Evolutionary conservation across 2,888 invertebrate species (phyloP).

Genomic region (Peribatodes rhomboidaria): DNA sequence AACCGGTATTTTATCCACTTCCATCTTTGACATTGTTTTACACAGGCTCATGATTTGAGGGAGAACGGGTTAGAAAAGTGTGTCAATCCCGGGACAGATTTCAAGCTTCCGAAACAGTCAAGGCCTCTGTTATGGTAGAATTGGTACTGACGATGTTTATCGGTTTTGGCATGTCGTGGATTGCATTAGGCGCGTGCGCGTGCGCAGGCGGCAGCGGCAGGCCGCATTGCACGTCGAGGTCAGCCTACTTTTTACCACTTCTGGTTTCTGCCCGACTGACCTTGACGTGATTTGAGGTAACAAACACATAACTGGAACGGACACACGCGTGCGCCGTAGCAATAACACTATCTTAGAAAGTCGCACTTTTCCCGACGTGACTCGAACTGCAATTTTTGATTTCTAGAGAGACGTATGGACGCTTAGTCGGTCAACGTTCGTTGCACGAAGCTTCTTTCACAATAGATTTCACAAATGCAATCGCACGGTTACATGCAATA

Average conservation of each 20-base stretch:
- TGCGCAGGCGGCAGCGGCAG: conserved; percentile 44
- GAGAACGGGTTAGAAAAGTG: conserved; percentile 38
- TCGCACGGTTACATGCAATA: conserved; percentile 49
- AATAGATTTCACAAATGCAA: conserved; percentile 55
- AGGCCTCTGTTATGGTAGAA: background rate
- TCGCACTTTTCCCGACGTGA: conserved; percentile 75
- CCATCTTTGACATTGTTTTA: conserved; percentile 46
- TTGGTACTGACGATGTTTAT: background rate
- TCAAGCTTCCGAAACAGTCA: conserved; percentile 20
- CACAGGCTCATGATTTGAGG: conserved; percentile 37
- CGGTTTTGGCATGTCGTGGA: conserved; percentile 7
- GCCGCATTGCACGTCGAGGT: conserved; percentile 73
- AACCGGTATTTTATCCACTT: conserved; percentile 45
- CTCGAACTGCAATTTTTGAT: conserved; percentile 62
- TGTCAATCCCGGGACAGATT: conserved; percentile 36
- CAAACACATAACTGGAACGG: conserved; percentile 70
- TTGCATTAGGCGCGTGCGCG: conserved; percentile 25
- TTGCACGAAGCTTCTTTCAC: conserved; percentile 56
- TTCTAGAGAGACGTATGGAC: conserved; percentile 55
- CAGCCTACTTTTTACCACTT: conserved; percentile 74
- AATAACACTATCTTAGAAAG: conserved; percentile 75
- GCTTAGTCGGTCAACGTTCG: conserved; percentile 48
- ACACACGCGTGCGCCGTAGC: conserved; percentile 59
- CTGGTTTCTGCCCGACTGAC: conserved; percentile 75
- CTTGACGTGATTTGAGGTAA: conserved; percentile 76